Percentiles rank a stretch among this genome's conserved stretches.
These are phyloP conservation scores for Drosophila affinis DNA, from an alignment of 2,888 invertebrate species.

Conservation along the genomic window DNA sequence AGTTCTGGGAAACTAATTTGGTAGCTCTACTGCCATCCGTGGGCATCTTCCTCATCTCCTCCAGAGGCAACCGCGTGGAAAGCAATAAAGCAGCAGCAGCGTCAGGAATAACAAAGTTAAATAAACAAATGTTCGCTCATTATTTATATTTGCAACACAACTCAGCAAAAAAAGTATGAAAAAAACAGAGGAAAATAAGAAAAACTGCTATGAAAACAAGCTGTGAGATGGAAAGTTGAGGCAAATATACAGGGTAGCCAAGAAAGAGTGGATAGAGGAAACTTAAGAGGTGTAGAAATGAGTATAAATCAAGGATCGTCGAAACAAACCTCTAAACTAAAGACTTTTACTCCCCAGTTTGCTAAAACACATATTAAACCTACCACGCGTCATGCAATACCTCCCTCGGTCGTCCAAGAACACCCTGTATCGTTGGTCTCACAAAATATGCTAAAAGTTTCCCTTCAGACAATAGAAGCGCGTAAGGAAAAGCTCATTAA, in stretches of 20 bases:
- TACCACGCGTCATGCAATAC: background rate
- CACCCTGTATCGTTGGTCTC: constrained; percentile 53
- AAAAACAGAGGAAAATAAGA: constrained; percentile 47
- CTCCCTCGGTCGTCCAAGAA: background rate
- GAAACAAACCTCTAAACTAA: too few species aligned
- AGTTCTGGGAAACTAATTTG: constrained; percentile 68
- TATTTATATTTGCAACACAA: constrained; percentile 71
- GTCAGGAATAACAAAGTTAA: constrained; percentile 69
- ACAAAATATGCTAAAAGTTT: constrained; percentile 68
- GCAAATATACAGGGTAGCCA: constrained; percentile 52
- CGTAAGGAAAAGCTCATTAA: constrained; percentile 73
- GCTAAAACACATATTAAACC: background rate
- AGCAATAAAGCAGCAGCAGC: constrained; percentile 68
- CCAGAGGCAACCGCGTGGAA: constrained; percentile 70
- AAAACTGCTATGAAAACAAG: constrained; percentile 54
- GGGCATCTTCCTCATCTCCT: constrained; percentile 7
- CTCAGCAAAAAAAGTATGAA: constrained; percentile 29
- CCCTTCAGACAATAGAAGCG: constrained; percentile 67
- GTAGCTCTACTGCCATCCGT: constrained; percentile 52
- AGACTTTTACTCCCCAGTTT: too few species aligned
- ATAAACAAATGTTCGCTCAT: constrained; percentile 77
- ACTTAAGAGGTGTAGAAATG: too few species aligned
- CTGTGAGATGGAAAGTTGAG: constrained; percentile 53
- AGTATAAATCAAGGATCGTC: too few species aligned
- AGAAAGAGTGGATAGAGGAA: too few species aligned